Evolutionary conservation across 2,888 invertebrate genomes (phyloP).

Genomic region (Hartigia nigra): DNA sequence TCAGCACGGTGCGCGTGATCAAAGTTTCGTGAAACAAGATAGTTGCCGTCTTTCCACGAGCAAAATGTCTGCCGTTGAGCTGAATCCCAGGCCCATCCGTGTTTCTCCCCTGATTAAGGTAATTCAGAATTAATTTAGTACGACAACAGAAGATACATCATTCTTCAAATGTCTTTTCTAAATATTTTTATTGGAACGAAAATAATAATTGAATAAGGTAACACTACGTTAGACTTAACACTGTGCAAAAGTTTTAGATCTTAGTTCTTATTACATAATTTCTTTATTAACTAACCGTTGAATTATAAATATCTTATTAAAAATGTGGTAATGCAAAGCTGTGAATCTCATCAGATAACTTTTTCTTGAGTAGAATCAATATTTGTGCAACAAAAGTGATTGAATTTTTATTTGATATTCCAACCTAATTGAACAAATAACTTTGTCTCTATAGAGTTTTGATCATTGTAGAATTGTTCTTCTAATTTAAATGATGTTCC

Average conservation of each 20-base stretch:
- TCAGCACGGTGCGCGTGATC: neutral
- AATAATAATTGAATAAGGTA: neutral
- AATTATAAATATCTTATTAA: neutral
- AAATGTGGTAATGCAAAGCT: neutral
- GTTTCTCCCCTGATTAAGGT: constrained; percentile 87
- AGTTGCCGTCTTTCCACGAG: neutral
- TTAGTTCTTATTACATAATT: constrained; percentile 1
- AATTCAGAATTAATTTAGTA: constrained; percentile 48
- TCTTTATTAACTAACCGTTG: neutral
- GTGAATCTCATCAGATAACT: neutral
- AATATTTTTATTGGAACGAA: neutral
- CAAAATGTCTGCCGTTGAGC: constrained; percentile 56
- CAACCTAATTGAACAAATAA: neutral
- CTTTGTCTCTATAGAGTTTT: too few species aligned
- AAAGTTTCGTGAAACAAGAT: neutral
- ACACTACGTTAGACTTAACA: neutral
- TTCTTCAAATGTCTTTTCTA: neutral
- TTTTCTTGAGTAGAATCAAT: neutral
- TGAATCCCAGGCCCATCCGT: constrained; percentile 71
- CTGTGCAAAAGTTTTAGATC: neutral
- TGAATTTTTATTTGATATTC: neutral
- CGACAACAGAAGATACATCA: neutral
- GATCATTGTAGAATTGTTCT: neutral
- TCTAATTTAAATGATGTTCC: neutral
- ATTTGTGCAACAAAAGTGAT: neutral